A percentile compares a stretch with the other conserved stretches of the same genome.
These are phyloP conservation scores for Otolemur garnettii DNA, from an alignment of 2,113 vertebrate species.

Conservation along the genomic window DNA sequence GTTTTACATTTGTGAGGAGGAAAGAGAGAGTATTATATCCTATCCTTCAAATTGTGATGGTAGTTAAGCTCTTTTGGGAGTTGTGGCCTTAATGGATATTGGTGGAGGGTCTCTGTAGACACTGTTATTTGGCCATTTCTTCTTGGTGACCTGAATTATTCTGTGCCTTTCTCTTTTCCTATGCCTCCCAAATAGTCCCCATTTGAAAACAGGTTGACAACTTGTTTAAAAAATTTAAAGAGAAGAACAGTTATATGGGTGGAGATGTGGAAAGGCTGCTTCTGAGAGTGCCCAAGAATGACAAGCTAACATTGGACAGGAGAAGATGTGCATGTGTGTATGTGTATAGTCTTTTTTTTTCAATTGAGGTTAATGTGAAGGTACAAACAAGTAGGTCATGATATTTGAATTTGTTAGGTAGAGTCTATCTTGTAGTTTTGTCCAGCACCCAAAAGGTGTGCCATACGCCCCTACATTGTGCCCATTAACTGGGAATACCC, in stretches of 20 bases:
- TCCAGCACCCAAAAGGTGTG: too few species aligned
- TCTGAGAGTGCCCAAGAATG: slow-evolving; percentile 60
- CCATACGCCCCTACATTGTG: too few species aligned
- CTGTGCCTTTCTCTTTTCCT: slow-evolving; percentile 1
- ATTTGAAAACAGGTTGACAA: slow-evolving; percentile 78
- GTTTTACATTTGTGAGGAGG: not conserved
- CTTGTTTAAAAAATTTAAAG: slow-evolving; percentile 81
- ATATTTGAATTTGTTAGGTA: too few species aligned
- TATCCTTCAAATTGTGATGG: not conserved
- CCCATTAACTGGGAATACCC: too few species aligned
- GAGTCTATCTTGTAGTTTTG: too few species aligned
- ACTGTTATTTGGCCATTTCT: not conserved
- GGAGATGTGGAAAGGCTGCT: slow-evolving; percentile 65
- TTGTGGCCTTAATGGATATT: not conserved
- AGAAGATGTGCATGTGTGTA: not conserved
- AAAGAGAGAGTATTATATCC: not conserved
- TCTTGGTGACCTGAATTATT: slow-evolving; percentile 43
- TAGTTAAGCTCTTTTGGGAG: not conserved
- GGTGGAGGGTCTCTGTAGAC: not conserved
- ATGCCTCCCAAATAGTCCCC: slow-evolving; percentile 64
- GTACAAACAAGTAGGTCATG: too few species aligned
- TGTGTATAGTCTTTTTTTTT: too few species aligned
- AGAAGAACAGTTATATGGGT: slow-evolving; percentile 70
- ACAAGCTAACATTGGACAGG: slow-evolving; percentile 55
- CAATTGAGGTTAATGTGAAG: too few species aligned